Evolutionary conservation across 2,113 vertebrate genomes (phyloP).

Genomic region (Callipepla californica): DNA sequence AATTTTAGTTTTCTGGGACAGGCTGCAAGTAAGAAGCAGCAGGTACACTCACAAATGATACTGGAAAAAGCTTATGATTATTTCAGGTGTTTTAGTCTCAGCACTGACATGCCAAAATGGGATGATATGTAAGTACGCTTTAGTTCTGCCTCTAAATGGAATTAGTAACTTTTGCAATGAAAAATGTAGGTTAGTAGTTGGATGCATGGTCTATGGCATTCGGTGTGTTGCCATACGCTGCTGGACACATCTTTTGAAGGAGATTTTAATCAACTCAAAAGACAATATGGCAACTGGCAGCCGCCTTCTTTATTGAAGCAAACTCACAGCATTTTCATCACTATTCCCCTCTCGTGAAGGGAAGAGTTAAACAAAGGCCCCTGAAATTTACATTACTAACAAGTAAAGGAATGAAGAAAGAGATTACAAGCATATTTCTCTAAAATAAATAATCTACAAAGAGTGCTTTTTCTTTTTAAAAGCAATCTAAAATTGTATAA

Average conservation of each 20-base stretch:
- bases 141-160: not conserved
- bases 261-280: conserved; percentile 50
- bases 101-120: not conserved
- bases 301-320: conserved; percentile 74
- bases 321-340: conserved; percentile 72
- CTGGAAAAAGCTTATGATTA: not conserved
- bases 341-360: conserved; percentile 51
- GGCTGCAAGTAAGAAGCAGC: not conserved
- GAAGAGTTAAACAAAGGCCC: conserved; percentile 71
- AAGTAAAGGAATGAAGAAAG: conserved; percentile 62
- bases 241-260: conserved; percentile 34
- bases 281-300: conserved; percentile 64
- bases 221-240: conserved; percentile 5
- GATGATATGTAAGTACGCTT: not conserved
- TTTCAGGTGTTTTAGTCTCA: not conserved
- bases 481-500: conserved; percentile 85
- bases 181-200: conserved; percentile 9
- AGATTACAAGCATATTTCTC: conserved; percentile 74
- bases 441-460: conserved; percentile 93
- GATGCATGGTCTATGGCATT: not conserved
- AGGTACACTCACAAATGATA: not conserved
- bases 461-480: conserved; percentile 75
- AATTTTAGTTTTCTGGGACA: conserved; percentile 19
- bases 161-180: not conserved
- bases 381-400: conserved; percentile 75